Evolutionary conservation across 1,140 invertebrate genomes (phyloP).

Genomic region (Venturia canescens): DNA sequence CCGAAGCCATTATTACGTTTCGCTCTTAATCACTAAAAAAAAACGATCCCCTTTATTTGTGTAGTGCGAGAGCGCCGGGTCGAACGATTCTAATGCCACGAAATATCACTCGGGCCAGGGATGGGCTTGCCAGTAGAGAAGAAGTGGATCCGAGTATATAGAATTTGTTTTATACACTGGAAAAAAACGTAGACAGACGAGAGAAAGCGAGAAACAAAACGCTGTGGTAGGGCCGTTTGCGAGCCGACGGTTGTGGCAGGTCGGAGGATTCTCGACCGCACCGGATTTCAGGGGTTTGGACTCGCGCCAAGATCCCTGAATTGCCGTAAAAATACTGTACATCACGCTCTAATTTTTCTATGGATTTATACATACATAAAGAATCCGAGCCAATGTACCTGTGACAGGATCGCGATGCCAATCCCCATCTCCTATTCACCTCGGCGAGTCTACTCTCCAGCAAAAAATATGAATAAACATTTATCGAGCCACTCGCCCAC

Average conservation of each 20-base stretch:
- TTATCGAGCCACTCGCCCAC: background rate
- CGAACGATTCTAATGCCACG: too few species aligned
- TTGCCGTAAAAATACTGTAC: slow-evolving; percentile 3
- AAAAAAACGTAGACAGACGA: background rate
- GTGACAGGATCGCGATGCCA: background rate
- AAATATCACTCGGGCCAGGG: too few species aligned
- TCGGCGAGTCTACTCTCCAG: background rate
- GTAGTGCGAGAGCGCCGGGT: too few species aligned
- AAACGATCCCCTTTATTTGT: too few species aligned
- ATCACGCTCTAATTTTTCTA: slow-evolving; percentile 8
- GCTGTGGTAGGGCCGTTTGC: background rate
- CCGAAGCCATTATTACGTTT: too few species aligned
- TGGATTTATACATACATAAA: background rate
- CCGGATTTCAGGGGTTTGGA: slow-evolving; percentile 9
- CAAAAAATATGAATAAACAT: background rate
- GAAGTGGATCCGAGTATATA: background rate
- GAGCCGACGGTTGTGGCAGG: background rate
- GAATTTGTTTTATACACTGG: background rate
- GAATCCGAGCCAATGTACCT: background rate
- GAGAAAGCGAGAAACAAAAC: background rate
- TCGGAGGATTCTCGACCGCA: background rate
- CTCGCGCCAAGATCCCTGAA: background rate
- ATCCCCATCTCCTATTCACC: background rate
- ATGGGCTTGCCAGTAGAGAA: too few species aligned
- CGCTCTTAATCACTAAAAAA: too few species aligned